phyloP scores from a whole-genome alignment of 1,140 invertebrate genomes.

The Aphaenogaster rudis region DNA sequence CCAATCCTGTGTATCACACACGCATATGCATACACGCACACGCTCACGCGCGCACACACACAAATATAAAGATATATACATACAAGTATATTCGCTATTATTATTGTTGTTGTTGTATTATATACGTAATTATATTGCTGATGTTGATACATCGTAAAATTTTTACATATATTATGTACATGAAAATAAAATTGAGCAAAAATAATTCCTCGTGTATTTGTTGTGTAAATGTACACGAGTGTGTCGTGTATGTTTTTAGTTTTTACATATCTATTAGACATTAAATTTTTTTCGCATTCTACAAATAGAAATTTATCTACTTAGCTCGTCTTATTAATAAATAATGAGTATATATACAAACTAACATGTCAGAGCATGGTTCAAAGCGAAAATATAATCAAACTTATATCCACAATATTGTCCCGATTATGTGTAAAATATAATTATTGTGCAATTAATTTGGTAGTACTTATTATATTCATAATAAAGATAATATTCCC shows the following conservation, averaged over 20 bases:
- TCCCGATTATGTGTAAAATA: slow-evolving; percentile 1
- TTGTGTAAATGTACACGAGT: not conserved
- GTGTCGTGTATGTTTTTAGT: not conserved
- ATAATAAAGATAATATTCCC: not conserved
- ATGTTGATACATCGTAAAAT: not conserved
- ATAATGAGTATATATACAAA: not conserved
- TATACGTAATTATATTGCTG: not conserved
- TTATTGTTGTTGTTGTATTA: not conserved
- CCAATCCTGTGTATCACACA: too few species aligned
- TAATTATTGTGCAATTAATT: slow-evolving; percentile 12
- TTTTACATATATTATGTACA: not conserved
- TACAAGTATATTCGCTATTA: not conserved
- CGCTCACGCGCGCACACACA: too few species aligned
- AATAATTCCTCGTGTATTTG: slow-evolving; percentile 5
- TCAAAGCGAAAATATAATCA: not conserved
- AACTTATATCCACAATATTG: slow-evolving; percentile 23
- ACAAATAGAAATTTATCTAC: slow-evolving; percentile 6
- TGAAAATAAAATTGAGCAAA: slow-evolving; percentile 29
- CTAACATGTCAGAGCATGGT: not conserved
- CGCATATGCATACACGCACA: not conserved
- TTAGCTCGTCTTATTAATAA: not conserved
- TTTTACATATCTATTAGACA: not conserved
- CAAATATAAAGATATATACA: not conserved
- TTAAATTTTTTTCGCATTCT: not conserved
- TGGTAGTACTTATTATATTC: too few species aligned